phyloP scores from a whole-genome alignment of 2,797 vertebrate species.

The Myotis planiceps region DNA sequence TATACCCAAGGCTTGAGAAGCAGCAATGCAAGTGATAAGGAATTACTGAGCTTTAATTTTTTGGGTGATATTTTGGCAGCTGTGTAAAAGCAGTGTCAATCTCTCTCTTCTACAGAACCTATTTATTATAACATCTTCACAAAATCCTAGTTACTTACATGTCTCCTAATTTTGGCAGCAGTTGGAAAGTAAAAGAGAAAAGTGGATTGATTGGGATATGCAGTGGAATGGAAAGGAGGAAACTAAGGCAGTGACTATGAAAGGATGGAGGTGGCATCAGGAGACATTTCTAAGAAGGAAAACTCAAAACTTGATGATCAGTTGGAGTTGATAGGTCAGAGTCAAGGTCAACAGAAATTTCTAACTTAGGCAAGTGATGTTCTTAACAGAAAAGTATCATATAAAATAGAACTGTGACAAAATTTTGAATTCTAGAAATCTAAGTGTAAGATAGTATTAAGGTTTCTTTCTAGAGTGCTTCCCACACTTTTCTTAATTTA shows the following conservation, averaged over 20 bases:
- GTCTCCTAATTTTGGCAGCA: background rate
- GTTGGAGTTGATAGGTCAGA: background rate
- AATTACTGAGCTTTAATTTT: constrained; percentile 20
- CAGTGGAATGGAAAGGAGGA: background rate
- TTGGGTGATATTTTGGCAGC: background rate
- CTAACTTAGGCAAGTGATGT: background rate
- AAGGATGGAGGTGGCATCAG: background rate
- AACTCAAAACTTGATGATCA: background rate
- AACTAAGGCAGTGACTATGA: background rate
- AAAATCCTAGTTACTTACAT: constrained; percentile 9
- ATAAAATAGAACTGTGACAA: background rate
- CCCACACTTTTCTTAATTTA: background rate
- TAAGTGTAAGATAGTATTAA: constrained; percentile 25
- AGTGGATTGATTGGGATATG: background rate
- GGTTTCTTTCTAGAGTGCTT: constrained; percentile 7
- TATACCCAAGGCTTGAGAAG: background rate
- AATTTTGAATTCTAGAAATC: constrained; percentile 20
- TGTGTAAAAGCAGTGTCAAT: background rate
- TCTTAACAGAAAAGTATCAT: background rate
- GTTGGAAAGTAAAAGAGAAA: background rate
- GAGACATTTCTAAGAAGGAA: constrained; percentile 3
- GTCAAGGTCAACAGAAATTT: constrained; percentile 14
- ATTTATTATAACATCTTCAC: background rate
- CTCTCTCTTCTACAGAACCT: constrained; percentile 5
- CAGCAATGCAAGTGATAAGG: background rate